These are phyloP conservation scores for Trachelus stipa DNA, from an alignment of 2,888 invertebrate genomes.

Conservation along the genomic window DNA sequence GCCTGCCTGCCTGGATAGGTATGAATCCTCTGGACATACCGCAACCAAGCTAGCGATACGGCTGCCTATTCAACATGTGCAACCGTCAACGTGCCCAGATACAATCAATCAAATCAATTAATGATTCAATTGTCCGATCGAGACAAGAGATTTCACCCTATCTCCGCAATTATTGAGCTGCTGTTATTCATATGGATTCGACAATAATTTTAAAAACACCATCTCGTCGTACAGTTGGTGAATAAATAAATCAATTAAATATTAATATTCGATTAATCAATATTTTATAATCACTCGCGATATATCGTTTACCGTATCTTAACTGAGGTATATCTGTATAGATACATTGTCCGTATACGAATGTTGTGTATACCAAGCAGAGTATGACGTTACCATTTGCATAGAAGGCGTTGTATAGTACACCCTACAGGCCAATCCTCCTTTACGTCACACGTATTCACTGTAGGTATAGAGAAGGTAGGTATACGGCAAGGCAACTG, in stretches of 20 bases:
- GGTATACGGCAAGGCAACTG: not conserved
- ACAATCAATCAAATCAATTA: conserved; percentile 64
- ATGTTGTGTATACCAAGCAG: conserved; percentile 53
- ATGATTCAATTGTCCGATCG: conserved; percentile 59
- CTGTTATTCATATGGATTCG: not conserved
- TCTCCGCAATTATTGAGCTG: not conserved
- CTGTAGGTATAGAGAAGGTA: conserved; percentile 12
- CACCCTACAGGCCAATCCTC: conserved; percentile 40
- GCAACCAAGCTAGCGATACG: conserved; percentile 46
- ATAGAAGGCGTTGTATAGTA: conserved; percentile 58
- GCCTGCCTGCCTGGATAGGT: conserved; percentile 32
- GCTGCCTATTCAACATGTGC: conserved; percentile 62
- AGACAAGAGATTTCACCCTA: not conserved
- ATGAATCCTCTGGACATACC: conserved; percentile 56
- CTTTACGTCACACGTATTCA: conserved; percentile 43
- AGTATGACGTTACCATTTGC: conserved; percentile 66
- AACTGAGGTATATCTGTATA: conserved; percentile 47
- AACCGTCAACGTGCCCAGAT: conserved; percentile 60
- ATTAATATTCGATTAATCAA: not conserved
- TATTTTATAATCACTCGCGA: not conserved
- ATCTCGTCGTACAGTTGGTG: not conserved
- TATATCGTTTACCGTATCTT: not conserved
- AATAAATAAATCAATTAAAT: not conserved
- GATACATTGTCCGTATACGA: conserved; percentile 51
- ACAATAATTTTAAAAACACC: not conserved